A percentile compares a stretch with the other conserved stretches of the same genome.
These are phyloP conservation scores for Caenorhabditis japonica DNA, from an alignment of 2,888 invertebrate genomes.

Conservation along the genomic window DNA sequence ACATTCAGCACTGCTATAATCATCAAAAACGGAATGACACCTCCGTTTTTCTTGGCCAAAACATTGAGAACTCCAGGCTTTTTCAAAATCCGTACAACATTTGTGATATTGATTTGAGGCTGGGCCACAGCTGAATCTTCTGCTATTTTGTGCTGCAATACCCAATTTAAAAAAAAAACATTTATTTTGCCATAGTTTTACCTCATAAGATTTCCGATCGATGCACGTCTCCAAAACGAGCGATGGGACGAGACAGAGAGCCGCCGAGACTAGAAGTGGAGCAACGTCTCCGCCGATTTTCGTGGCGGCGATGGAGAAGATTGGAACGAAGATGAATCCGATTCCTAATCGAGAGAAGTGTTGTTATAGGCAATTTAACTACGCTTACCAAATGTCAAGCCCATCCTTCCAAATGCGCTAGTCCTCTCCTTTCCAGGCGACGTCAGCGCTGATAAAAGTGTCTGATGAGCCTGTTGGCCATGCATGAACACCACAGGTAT, in stretches of 20 bases:
- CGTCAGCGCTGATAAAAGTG: slow-evolving; percentile 68
- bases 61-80: slow-evolving; percentile 62
- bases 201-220: slow-evolving; percentile 50
- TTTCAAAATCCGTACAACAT: slow-evolving; percentile 54
- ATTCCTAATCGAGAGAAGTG: slow-evolving; percentile 6
- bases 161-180: not conserved
- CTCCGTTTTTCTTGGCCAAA: slow-evolving; percentile 63
- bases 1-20: slow-evolving; percentile 64
- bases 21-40: slow-evolving; percentile 60
- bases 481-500: slow-evolving; percentile 69
- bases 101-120: slow-evolving; percentile 42
- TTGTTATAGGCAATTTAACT: not conserved
- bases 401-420: slow-evolving; percentile 69
- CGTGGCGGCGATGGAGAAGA: slow-evolving; percentile 42
- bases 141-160: slow-evolving; percentile 28
- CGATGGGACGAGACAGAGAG: slow-evolving; percentile 51
- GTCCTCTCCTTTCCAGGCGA: slow-evolving; percentile 69
- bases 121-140: slow-evolving; percentile 13
- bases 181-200: not conserved
- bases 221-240: slow-evolving; percentile 57
- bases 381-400: slow-evolving; percentile 65
- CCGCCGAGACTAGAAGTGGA: slow-evolving; percentile 48
- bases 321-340: slow-evolving; percentile 45
- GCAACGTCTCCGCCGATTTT: slow-evolving; percentile 43
- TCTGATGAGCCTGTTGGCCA: slow-evolving; percentile 71